Base-by-base conservation (phyloP, 2,888 invertebrate species). In the Bugulina stolonifera region DNA sequence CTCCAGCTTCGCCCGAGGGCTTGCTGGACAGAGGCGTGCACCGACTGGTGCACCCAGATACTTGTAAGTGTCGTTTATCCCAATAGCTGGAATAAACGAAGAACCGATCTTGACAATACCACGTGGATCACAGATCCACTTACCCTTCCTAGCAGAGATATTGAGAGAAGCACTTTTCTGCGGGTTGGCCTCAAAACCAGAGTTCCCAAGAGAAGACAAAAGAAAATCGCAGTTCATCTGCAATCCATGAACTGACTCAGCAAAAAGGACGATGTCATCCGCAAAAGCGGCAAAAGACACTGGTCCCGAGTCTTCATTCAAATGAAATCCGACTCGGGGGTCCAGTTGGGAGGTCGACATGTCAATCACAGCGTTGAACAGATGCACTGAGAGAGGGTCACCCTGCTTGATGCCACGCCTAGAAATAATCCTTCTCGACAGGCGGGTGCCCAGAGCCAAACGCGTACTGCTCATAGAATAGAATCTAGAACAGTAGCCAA, bases 311-410 rank as follows among this genome's bases (percentile, higher is more conserved):
- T n/a, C n/a, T n/a, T n/a, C n/a, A n/a, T n/a, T n/a, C n/a, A n/a
- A n/a, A n/a, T n/a, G n/a, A n/a, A n/a, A n/a, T n/a, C n/a, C n/a
- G n/a, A n/a, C n/a, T n/a, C n/a, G n/a, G n/a, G n/a, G n/a, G n/a
- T n/a, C 64, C 32, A 32, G 3, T 5, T 32, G 32, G 64, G 64
- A 14, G 32, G n/a, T 64, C 14, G 25, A 27, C 64, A 64, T 27
- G 18, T 64, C 64, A 64, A 64, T 64, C 5, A 64, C 64, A 18
- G 64, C 32, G 32, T 64, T 64, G 32, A 64, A 64, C 32, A 64
- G 64, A n/a, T 64, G 64, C 25, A 64, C 64, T 5, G 32, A 34
- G 10, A 64, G 27, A 32, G 27, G 32, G 64, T 64, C 64, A 27
- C 64, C 64, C 32, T 64, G 64, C 32, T 34, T 64, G 34, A 64